Evolutionary conservation across 2,888 invertebrate species (phyloP).

Genomic region (Cremastobaeus sp.): DNA sequence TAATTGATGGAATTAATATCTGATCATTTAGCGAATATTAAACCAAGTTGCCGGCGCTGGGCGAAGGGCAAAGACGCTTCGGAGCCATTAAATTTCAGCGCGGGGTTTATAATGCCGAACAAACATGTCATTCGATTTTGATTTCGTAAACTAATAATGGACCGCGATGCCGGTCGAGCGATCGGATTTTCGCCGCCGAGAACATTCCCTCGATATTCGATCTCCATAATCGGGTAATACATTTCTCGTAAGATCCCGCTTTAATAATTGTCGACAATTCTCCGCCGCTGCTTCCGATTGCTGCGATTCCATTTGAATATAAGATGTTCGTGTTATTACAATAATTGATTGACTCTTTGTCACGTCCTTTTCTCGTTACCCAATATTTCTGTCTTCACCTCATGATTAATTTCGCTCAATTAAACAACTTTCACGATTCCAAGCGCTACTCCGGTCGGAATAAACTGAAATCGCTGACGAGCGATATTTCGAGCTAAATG

Average conservation of each 20-base stretch:
- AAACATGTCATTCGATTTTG: conserved; percentile 33
- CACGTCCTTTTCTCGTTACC: too few relatives aligned
- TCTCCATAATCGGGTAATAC: conserved; percentile 48
- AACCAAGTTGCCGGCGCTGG: neutral
- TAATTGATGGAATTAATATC: neutral
- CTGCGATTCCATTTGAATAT: conserved; percentile 31
- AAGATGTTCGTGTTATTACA: conserved; percentile 17
- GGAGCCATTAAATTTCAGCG: conserved; percentile 15
- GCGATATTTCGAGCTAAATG: too few relatives aligned
- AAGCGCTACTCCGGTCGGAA: too few relatives aligned
- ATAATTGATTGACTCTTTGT: conserved; percentile 33
- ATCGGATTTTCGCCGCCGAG: conserved; percentile 38
- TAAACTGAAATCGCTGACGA: too few relatives aligned
- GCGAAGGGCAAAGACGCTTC: conserved; percentile 16
- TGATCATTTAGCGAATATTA: neutral
- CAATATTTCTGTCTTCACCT: too few relatives aligned
- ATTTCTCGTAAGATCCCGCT: conserved; percentile 41
- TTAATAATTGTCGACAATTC: conserved; percentile 47
- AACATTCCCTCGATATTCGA: conserved; percentile 44
- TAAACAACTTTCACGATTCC: too few relatives aligned
- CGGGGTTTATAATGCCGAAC: conserved; percentile 8
- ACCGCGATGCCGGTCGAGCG: conserved; percentile 24
- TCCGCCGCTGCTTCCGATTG: conserved; percentile 25
- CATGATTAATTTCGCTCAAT: too few relatives aligned
- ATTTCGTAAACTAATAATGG: conserved; percentile 45